phyloP scores from a whole-genome alignment of 2,797 vertebrate genomes.

The Chromis chromis region DNA sequence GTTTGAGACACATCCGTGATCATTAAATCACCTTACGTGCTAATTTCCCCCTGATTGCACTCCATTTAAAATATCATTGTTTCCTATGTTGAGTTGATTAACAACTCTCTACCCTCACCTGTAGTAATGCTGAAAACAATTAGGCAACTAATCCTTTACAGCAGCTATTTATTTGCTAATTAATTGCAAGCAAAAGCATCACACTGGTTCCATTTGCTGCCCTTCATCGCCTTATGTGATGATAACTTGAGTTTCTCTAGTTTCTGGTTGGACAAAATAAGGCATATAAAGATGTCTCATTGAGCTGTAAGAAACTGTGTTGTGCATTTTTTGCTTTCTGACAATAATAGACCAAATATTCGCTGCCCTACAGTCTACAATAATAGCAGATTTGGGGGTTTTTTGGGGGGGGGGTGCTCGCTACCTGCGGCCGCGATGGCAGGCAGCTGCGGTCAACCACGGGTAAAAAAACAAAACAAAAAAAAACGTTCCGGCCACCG shows the following conservation, averaged over 20 bases:
- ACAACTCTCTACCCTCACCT: constrained; percentile 18
- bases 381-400: too few species aligned
- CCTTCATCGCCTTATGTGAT: too few species aligned
- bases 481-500: too few species aligned
- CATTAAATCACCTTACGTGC: constrained; percentile 12
- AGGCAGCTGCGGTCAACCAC: too few species aligned
- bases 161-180: background rate
- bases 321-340: background rate
- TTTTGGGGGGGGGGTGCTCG: too few species aligned
- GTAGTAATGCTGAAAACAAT: background rate
- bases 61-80: constrained; percentile 41
- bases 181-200: background rate
- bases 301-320: background rate
- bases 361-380: background rate
- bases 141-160: background rate
- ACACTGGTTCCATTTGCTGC: background rate
- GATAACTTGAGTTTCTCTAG: background rate
- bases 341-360: constrained; percentile 1
- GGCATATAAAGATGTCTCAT: background rate
- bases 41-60: constrained; percentile 48
- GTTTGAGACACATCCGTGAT: constrained; percentile 38
- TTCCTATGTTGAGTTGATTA: constrained; percentile 35
- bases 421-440: too few species aligned
- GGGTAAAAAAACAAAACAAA: too few species aligned
- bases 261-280: too few species aligned